Percentiles rank a stretch among this genome's conserved stretches.
These are phyloP conservation scores for Synaphobranchus kaupii DNA, from an alignment of 2,797 vertebrate genomes.

Conservation along the genomic window DNA sequence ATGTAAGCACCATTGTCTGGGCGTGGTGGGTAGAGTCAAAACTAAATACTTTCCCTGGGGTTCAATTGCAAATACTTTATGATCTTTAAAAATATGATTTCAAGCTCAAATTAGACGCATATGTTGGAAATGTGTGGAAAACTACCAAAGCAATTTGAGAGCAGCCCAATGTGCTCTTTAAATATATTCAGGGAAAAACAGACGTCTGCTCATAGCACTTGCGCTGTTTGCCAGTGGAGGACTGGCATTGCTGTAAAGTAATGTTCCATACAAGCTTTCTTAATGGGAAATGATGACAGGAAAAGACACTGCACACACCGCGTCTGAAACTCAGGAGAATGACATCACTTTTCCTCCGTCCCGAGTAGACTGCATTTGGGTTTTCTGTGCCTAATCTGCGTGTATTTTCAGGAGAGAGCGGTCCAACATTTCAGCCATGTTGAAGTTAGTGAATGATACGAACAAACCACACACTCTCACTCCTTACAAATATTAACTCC, in stretches of 20 bases:
- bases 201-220: neutral
- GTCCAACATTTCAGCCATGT: neutral
- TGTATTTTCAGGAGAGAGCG: neutral
- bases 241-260: neutral
- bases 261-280: neutral
- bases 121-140: neutral
- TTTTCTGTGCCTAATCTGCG: neutral
- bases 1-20: neutral
- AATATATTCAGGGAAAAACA: neutral
- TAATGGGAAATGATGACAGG: neutral
- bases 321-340: neutral
- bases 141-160: neutral
- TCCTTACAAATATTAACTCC: neutral
- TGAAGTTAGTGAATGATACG: neutral
- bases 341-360: neutral
- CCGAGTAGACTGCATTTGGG: neutral
- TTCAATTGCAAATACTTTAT: neutral
- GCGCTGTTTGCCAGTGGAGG: neutral
- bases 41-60: neutral
- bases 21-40: neutral
- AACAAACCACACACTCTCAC: neutral
- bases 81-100: constrained; percentile 2
- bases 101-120: neutral
- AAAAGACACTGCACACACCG: neutral
- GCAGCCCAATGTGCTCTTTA: neutral